phyloP scores from a whole-genome alignment of 2,113 vertebrate genomes.

The Aptenodytes patagonicus region DNA sequence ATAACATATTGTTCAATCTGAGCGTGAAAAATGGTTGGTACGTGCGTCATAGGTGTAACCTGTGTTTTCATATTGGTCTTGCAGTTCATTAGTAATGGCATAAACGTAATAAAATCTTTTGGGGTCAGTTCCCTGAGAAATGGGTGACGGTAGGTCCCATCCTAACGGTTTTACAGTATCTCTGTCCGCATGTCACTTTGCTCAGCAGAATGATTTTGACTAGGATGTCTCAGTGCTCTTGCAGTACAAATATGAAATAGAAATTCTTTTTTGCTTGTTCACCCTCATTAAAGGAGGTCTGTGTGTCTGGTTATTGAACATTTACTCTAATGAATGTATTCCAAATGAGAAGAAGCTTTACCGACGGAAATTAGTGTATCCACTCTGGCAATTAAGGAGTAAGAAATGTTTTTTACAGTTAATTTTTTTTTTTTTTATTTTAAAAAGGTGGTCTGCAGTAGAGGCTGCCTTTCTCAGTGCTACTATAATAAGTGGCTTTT shows the following conservation, averaged over 20 bases:
- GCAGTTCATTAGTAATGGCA: neutral
- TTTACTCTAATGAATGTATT: neutral
- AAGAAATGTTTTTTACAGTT: neutral
- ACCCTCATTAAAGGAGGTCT: neutral
- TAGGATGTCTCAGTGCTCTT: neutral
- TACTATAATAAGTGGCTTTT: neutral
- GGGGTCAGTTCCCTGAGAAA: neutral
- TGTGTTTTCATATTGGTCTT: neutral
- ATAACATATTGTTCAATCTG: neutral
- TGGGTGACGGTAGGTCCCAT: neutral
- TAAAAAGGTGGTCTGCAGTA: neutral
- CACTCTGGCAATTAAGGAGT: neutral
- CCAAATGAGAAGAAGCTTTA: neutral
- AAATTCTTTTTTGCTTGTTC: neutral
- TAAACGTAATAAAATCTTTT: neutral
- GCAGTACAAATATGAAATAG: neutral
- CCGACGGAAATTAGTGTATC: neutral
- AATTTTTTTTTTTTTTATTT: neutral
- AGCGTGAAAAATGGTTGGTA: neutral
- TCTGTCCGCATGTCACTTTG: neutral
- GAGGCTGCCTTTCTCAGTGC: neutral
- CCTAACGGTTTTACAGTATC: neutral
- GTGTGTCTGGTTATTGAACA: neutral
- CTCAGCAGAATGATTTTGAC: neutral
- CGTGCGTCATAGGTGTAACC: rapidly evolving